Conservation (phyloP, 2,113 vertebrate species). For the Podocnemis expansa region DNA sequence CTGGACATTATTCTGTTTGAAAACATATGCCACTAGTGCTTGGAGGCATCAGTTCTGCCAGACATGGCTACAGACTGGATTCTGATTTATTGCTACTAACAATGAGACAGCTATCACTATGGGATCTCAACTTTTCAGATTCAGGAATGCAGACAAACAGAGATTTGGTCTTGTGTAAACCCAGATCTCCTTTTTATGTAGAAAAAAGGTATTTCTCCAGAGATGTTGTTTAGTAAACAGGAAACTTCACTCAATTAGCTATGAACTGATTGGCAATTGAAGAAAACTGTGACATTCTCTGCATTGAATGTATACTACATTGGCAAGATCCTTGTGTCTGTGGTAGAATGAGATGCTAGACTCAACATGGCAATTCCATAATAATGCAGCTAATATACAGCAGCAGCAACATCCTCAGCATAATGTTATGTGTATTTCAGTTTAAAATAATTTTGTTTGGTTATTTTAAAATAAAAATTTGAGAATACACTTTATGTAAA, state of each 20-base stretch:
- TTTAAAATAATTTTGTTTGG: neutral
- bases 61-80: neutral
- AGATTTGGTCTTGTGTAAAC: neutral
- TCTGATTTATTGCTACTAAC: neutral
- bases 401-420: neutral
- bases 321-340: neutral
- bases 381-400: too few relatives aligned
- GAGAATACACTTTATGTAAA: neutral
- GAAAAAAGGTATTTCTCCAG: conserved; percentile 17
- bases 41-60: neutral
- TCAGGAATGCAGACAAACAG: conserved; percentile 15
- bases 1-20: neutral
- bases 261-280: neutral
- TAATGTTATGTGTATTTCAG: neutral
- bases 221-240: conserved; percentile 30
- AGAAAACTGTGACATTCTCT: neutral
- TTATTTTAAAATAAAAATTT: neutral
- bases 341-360: neutral
- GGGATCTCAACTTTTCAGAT: neutral
- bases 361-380: neutral
- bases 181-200: neutral
- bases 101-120: neutral
- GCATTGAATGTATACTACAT: neutral
- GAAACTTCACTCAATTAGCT: neutral
- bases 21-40: neutral